A percentile compares a stretch with the other conserved stretches of the same genome.
Evolutionary conservation across 1,140 invertebrate genomes (phyloP).

Genomic region (Vanessa atalanta): DNA sequence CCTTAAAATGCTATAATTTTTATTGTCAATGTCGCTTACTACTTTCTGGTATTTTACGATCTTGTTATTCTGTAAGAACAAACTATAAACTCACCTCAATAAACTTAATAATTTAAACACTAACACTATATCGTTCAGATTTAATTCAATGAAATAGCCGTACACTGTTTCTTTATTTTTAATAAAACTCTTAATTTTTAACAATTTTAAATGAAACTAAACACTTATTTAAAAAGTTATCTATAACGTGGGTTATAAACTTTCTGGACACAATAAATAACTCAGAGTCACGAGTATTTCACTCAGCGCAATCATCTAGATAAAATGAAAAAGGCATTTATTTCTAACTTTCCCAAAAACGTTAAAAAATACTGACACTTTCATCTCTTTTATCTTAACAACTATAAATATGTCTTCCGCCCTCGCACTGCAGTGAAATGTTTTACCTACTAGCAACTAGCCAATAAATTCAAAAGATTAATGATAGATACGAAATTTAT

Average conservation of each 20-base stretch:
- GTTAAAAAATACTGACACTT: conserved; percentile 55
- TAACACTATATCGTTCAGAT: too few relatives aligned
- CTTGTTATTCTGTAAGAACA: too few relatives aligned
- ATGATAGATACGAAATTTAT: conserved; percentile 74
- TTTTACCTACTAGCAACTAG: conserved; percentile 59
- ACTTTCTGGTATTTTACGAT: too few relatives aligned
- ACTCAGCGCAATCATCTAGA: conserved; percentile 50
- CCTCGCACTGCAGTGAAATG: conserved; percentile 61
- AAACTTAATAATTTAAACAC: too few relatives aligned
- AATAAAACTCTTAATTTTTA: too few relatives aligned
- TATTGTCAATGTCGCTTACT: too few relatives aligned
- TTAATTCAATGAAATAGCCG: too few relatives aligned
- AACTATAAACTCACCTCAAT: too few relatives aligned
- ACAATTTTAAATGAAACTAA: not conserved
- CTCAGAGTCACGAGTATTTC: conserved; percentile 48
- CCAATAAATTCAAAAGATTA: conserved; percentile 75
- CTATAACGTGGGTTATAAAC: conserved; percentile 1
- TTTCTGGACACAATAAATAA: conserved; percentile 32
- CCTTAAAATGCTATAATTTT: too few relatives aligned
- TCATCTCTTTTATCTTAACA: conserved; percentile 61
- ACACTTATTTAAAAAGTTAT: not conserved
- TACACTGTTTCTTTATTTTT: too few relatives aligned
- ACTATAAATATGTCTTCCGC: conserved; percentile 70
- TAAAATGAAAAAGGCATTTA: conserved; percentile 40
- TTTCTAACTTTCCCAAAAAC: conserved; percentile 48